These are phyloP conservation scores for Iguana delicatissima DNA, from an alignment of 2,797 vertebrate genomes.

Conservation along the genomic window DNA sequence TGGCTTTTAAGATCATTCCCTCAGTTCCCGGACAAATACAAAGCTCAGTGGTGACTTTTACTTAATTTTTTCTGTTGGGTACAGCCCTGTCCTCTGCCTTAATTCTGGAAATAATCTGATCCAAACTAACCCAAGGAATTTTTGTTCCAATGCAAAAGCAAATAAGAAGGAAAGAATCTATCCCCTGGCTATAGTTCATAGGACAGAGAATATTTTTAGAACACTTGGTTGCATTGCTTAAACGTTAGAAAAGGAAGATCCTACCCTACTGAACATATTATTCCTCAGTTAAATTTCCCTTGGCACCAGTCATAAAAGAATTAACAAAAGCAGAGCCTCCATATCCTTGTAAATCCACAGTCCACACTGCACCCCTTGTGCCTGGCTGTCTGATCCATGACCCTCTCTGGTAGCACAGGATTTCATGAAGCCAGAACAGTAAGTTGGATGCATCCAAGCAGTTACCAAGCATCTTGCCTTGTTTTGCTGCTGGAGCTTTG, in stretches of 20 bases:
- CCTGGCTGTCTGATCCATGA: neutral
- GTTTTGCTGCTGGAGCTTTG: neutral
- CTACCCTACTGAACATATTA: neutral
- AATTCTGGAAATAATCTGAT: slow-evolving; percentile 32
- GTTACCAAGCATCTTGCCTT: neutral
- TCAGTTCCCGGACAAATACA: slow-evolving; percentile 8
- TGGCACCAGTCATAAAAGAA: neutral
- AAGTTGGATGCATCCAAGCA: neutral
- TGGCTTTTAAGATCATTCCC: neutral
- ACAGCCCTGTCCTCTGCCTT: neutral
- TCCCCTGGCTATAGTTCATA: slow-evolving; percentile 18
- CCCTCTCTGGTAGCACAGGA: neutral
- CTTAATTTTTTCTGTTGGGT: neutral
- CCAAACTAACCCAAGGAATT: neutral
- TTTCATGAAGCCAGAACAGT: neutral
- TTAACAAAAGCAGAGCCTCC: neutral
- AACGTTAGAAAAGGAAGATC: slow-evolving; percentile 5
- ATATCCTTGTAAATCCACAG: neutral
- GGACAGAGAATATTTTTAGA: slow-evolving; percentile 39
- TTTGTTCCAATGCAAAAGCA: slow-evolving; percentile 29
- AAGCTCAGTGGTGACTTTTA: slow-evolving; percentile 3
- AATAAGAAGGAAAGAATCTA: slow-evolving; percentile 28
- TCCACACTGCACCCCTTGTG: neutral
- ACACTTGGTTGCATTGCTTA: slow-evolving; percentile 19
- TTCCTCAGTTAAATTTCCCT: neutral